Base-by-base conservation (phyloP, 2,113 vertebrate genomes). In the Pteronura brasiliensis region DNA sequence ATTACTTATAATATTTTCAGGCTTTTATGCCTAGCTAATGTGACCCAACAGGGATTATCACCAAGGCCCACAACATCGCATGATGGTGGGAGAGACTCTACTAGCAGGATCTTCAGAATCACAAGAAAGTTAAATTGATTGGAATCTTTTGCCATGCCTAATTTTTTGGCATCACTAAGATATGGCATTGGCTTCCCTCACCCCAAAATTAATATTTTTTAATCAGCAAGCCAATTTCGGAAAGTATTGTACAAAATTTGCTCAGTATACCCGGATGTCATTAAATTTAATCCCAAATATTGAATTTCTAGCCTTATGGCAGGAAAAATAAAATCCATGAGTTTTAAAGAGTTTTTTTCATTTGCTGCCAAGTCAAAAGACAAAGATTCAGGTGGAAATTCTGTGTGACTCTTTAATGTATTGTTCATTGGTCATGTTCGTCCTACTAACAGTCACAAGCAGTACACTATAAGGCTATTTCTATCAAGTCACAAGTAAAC, bases 401-500 rank as follows among this genome's bases (percentile, higher is more conserved):
- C 42, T 80, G 1, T 6, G 11, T 93, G 57, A 52, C n/a, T 20
- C n/a, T 34, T 93, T 31, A 88, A 84, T 61, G 44, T 85, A 0
- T 7, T 94, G 39, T 84, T 1, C 80, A 6, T n/a, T 47, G 84
- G 29, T 61, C 65, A 7, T n/a, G 8, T 49, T 15, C 0, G 85
- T 67, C 96, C 82, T 52, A 21, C 23, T 44, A 27, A 61, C 27
- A 86, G 3, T 1, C 0, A 76, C 31, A 29, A 36, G n/a, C 13
- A 47, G 25, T 59, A 82, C 29, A 31, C 71, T 6, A 0, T n/a
- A 21, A 95, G 72, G 72, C 97, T 86, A 1, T 97, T 98, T 98
- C 98, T 99, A 98, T 99, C 99, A 99, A 99, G 99, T 99, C 99
- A 99, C 99, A 99, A 99, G 96, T 96, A 98, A 98, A 98, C 97